These are phyloP conservation scores for Eulemur albifrons DNA, from an alignment of 2,797 vertebrate genomes.

Conservation along the genomic window DNA sequence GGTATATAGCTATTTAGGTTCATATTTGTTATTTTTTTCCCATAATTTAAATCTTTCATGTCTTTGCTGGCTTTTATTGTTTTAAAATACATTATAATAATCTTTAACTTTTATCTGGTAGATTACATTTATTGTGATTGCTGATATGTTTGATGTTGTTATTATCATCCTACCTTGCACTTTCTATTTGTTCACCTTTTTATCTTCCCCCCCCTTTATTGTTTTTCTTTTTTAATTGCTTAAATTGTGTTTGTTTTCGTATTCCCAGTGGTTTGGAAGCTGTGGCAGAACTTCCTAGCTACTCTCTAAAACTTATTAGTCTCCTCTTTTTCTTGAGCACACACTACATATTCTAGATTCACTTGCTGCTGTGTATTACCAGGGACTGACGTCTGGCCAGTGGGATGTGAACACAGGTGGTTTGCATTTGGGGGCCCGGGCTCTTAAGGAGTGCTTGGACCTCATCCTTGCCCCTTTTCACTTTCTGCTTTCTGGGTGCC, in stretches of 20 bases:
- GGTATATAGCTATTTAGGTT: background rate
- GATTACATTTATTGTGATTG: background rate
- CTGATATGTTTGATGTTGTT: background rate
- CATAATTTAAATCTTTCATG: background rate
- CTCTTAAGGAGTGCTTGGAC: background rate
- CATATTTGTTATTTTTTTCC: background rate
- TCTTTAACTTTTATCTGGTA: background rate
- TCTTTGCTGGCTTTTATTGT: slow-evolving; percentile 28
- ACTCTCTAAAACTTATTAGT: background rate
- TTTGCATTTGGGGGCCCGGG: background rate
- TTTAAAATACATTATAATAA: background rate
- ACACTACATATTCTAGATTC: background rate
- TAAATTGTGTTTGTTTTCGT: background rate
- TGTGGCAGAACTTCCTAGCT: background rate
- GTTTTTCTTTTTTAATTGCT: background rate
- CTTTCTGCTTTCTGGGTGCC: background rate
- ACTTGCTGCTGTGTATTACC: background rate
- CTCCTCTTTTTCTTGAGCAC: background rate
- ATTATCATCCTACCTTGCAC: background rate
- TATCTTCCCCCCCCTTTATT: background rate
- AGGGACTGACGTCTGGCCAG: background rate
- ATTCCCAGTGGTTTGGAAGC: background rate
- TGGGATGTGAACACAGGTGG: background rate
- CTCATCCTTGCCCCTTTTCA: background rate
- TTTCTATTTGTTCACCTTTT: background rate